Base-by-base conservation (phyloP, 2,888 invertebrate genomes). In the Temnothorax ravouxi region DNA sequence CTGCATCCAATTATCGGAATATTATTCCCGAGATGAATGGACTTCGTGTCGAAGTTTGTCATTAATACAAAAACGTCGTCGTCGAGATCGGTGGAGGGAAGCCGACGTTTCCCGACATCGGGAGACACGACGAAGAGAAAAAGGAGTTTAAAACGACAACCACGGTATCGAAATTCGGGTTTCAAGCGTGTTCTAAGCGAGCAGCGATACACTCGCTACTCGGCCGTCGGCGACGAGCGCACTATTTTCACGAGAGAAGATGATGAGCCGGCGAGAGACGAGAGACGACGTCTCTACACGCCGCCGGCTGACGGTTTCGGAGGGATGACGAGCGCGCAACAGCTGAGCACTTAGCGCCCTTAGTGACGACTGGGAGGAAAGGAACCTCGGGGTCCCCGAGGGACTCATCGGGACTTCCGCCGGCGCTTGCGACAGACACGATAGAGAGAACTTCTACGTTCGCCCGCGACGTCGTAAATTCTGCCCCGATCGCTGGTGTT, bases 261-360 rank as follows among this genome's bases (percentile, higher is more conserved):
- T 29, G 29, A 29, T 29, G 29, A 29, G 29, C 29, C n/a, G 59
- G 61, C 18, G n/a, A 44, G 25, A 62, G 41, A 34, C 38, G 71
- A 15, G 50, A 34, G 54, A 44, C 59, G 74, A 47, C 21, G 67
- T 59, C 83, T 81, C 81, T 77, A 56, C 67, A 4, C 66, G 71
- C 64, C 72, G 83, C 29, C 80, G 85, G 61, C 62, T 47, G 61
- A n/a, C 21, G 59, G 29, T 69, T 67, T 54, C 52, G 54, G 59
- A 74, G 72, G 84, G 84, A 74, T 89, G 89, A 90, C 91, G 90
- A 91, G 92, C 88, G 89, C 86, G 91, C 89, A 93, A 93, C 94
- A 94, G 94, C 94, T 94, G 94, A 94, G 88, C 93, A 93, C 93
- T 94, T 92, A 91, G 90, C 90, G 75, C 87, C 86, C 86, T 86